Evolutionary conservation across 37 sponge, comb jelly and placozoan species (phyloP).

Genomic region (Eunapius fragilis): DNA sequence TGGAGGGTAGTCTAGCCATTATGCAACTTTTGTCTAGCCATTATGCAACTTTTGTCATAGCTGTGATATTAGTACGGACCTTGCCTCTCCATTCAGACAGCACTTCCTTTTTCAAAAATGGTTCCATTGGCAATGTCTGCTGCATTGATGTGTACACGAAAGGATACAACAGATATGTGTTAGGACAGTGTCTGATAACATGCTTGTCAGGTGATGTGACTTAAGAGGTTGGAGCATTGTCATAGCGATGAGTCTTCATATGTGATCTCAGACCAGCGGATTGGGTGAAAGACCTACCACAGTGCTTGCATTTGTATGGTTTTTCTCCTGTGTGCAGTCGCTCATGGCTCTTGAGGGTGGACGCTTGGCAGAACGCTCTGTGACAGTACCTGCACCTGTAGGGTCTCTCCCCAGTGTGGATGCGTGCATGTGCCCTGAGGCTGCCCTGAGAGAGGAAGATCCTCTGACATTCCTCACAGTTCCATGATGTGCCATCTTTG

Average conservation of each 20-base stretch:
- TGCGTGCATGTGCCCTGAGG: slow-evolving; percentile 72
- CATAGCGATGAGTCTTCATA: slow-evolving; percentile 64
- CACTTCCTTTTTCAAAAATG: no score
- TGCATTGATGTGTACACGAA: background rate
- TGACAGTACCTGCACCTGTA: slow-evolving; percentile 74
- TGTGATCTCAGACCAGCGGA: slow-evolving; percentile 80
- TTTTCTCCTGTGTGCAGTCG: slow-evolving; percentile 82
- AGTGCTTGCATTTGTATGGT: slow-evolving; percentile 75
- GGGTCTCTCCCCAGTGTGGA: slow-evolving; percentile 81
- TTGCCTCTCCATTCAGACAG: no score
- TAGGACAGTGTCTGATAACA: background rate
- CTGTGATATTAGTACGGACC: no score
- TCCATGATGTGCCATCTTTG: slow-evolving; percentile 67
- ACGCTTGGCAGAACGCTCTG: slow-evolving; percentile 63
- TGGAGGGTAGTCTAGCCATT: no score
- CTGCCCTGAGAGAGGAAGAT: slow-evolving; percentile 69
- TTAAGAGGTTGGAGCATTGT: background rate
- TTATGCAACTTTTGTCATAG: no score
- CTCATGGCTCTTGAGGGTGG: slow-evolving; percentile 66
- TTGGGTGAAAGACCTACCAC: slow-evolving; percentile 75
- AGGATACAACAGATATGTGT: no score
- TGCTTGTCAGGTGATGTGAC: background rate
- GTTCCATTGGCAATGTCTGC: no score
- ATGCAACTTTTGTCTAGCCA: no score
- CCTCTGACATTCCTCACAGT: slow-evolving; percentile 62